These are phyloP conservation scores for Caenorhabditis sinica DNA, from an alignment of 2,888 invertebrate genomes.

Conservation along the genomic window DNA sequence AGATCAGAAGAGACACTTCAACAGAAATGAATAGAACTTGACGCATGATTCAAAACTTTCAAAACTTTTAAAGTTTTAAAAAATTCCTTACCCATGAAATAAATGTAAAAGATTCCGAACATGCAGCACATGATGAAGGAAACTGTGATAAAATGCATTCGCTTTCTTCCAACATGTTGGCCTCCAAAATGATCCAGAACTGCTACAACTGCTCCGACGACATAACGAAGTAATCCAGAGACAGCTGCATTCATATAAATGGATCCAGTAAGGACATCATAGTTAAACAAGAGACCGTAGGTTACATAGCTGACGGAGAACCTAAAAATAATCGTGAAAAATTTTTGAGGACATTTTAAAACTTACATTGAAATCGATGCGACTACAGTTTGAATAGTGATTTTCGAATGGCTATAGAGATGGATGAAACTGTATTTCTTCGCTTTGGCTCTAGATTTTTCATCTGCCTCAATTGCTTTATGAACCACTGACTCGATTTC, in stretches of 20 bases:
- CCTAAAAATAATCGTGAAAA: slow-evolving; percentile 44
- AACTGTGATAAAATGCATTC: slow-evolving; percentile 74
- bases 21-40: no score
- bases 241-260: slow-evolving; percentile 77
- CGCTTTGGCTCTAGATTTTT: slow-evolving; percentile 59
- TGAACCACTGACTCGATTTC: slow-evolving; percentile 65
- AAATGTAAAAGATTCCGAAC: slow-evolving; percentile 67
- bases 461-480: slow-evolving; percentile 50
- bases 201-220: slow-evolving; percentile 74
- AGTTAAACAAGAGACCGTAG: slow-evolving; percentile 80
- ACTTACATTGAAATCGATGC: slow-evolving; percentile 64
- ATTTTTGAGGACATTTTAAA: background rate
- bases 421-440: slow-evolving; percentile 74
- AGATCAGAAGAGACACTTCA: no score
- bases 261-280: slow-evolving; percentile 76
- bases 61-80: no score
- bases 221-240: slow-evolving; percentile 78
- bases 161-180: slow-evolving; percentile 66
- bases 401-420: slow-evolving; percentile 67
- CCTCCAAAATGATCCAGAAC: slow-evolving; percentile 73
- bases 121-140: slow-evolving; percentile 71
- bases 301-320: slow-evolving; percentile 76
- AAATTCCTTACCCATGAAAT: slow-evolving; percentile 45
- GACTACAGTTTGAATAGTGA: slow-evolving; percentile 52
- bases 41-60: no score